These are phyloP conservation scores for Coelogynopora nodosa DNA, from an alignment of 2,888 invertebrate genomes.

Conservation along the genomic window DNA sequence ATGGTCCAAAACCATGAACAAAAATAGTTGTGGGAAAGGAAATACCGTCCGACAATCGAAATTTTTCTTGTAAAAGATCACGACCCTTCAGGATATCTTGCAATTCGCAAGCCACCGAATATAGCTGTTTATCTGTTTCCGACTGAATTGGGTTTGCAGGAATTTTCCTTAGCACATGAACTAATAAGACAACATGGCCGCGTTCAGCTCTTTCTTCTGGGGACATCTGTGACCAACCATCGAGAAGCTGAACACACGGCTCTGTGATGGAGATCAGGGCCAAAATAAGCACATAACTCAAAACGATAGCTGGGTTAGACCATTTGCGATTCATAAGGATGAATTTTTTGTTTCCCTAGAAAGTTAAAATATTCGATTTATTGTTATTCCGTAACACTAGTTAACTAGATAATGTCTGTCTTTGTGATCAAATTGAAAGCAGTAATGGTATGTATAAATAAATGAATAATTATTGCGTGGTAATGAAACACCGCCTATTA, in stretches of 20 bases:
- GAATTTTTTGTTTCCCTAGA: too few species aligned
- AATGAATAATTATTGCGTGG: too few species aligned
- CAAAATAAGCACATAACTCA: too few species aligned
- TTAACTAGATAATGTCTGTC: too few species aligned
- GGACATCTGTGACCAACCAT: slow-evolving; percentile 37
- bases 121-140: not conserved
- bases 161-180: not conserved
- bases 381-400: too few species aligned
- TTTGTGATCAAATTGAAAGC: too few species aligned
- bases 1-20: slow-evolving; percentile 4
- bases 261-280: not conserved
- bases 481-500: too few species aligned
- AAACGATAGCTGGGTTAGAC: too few species aligned
- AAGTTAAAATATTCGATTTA: too few species aligned
- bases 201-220: slow-evolving; percentile 32
- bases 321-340: too few species aligned
- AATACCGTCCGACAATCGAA: not conserved
- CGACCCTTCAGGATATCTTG: slow-evolving; percentile 29
- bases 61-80: too few species aligned
- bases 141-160: not conserved
- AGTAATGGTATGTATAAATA: too few species aligned
- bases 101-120: not conserved
- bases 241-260: slow-evolving; percentile 7
- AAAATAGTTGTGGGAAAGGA: not conserved
- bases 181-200: slow-evolving; percentile 20